Conservation (phyloP, 2,797 vertebrate species). For the Betta splendens region DNA sequence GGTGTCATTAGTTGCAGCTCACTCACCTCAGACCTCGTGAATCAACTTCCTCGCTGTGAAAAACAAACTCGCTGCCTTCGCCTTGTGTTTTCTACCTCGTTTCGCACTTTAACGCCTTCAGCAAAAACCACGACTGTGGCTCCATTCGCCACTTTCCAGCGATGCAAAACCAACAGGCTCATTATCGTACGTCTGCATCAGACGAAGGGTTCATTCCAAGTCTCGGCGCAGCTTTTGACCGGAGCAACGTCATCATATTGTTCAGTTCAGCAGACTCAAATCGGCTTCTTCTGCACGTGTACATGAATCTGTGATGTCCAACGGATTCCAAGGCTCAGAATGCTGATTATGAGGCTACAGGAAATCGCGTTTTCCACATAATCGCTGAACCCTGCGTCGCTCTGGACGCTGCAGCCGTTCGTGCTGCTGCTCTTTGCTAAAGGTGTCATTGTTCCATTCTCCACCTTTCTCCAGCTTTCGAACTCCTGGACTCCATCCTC, state of each 20-base stretch:
- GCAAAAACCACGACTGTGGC: constrained; percentile 13
- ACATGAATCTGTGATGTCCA: constrained; percentile 50
- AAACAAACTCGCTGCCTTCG: constrained; percentile 7
- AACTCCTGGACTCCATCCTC: constrained; percentile 37
- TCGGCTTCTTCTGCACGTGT: constrained; percentile 39
- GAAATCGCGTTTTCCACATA: constrained; percentile 23
- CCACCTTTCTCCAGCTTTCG: constrained; percentile 48
- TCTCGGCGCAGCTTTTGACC: no score
- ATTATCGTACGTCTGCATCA: constrained; percentile 39
- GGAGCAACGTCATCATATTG: no score
- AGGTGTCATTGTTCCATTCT: constrained; percentile 2
- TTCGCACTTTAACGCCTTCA: constrained; percentile 19
- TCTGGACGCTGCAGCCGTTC: not conserved
- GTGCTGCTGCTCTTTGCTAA: constrained; percentile 1
- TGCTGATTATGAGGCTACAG: constrained; percentile 65
- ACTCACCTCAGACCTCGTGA: constrained; percentile 11
- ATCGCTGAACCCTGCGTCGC: constrained; percentile 13
- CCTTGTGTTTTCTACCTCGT: constrained; percentile 11
- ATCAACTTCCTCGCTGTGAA: constrained; percentile 19
- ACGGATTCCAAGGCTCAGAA: constrained; percentile 66
- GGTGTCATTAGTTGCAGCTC: constrained; percentile 8
- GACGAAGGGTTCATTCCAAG: constrained; percentile 39
- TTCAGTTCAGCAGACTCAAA: constrained; percentile 11
- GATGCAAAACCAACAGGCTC: constrained; percentile 18
- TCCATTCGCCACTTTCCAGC: constrained; percentile 23